Evolutionary conservation across 2,797 vertebrate genomes (phyloP).

Genomic region (Poecilia picta): DNA sequence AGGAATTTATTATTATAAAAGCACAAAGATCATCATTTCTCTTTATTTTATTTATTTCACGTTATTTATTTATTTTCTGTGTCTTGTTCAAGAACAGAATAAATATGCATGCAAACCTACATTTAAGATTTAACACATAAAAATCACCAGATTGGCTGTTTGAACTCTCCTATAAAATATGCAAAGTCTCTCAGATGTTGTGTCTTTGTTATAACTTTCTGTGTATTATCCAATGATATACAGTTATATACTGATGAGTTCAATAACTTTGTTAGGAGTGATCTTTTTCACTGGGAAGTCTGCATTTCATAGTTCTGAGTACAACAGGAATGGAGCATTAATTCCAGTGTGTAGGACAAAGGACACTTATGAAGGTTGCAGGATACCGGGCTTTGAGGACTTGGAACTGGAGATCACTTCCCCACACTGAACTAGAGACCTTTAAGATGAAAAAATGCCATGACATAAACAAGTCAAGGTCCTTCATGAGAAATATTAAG

Average conservation of each 20-base stretch:
- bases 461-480: neutral
- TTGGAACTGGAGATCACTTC: too few relatives aligned
- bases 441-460: neutral
- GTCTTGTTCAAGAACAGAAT: neutral
- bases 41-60: conserved; percentile 3
- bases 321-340: too few relatives aligned
- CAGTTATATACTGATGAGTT: neutral
- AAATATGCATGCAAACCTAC: neutral
- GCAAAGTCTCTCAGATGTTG: neutral
- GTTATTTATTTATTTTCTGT: neutral
- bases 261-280: neutral
- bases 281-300: neutral
- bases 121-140: conserved; percentile 1
- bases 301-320: too few relatives aligned
- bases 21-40: conserved; percentile 22
- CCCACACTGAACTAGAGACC: neutral
- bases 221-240: neutral
- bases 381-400: too few relatives aligned
- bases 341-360: too few relatives aligned
- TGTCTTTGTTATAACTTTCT: neutral
- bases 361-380: neutral
- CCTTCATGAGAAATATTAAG: neutral
- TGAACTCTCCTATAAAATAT: neutral
- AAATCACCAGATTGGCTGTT: neutral
- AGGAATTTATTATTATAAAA: conserved; percentile 58